A percentile compares a stretch with the other conserved stretches of the same genome.
Conservation (phyloP, 2,113 vertebrate genomes). For the Poecile atricapillus region DNA sequence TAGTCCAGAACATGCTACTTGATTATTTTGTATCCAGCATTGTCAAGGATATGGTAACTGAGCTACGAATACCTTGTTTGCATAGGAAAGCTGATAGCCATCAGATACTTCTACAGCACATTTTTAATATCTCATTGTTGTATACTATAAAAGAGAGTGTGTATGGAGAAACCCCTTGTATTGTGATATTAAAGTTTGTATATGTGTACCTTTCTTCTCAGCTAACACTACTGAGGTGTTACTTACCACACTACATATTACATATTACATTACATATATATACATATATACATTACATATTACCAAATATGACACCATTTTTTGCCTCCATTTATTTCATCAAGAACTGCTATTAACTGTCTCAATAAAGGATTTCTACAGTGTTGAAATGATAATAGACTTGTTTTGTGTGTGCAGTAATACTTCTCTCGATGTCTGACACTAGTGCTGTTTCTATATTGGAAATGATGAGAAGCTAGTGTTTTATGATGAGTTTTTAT, state of each 20-base stretch:
- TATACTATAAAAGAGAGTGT: not conserved
- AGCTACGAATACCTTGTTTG: not conserved
- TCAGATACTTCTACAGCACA: not conserved
- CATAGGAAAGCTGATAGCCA: not conserved
- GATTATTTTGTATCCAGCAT: not conserved
- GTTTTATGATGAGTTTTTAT: not conserved
- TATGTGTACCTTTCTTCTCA: not conserved
- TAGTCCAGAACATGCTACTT: not conserved
- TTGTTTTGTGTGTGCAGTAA: not conserved
- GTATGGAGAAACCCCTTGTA: not conserved
- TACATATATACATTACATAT: too few species aligned
- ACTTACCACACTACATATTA: too few species aligned
- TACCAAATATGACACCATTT: too few species aligned
- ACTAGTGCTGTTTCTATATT: not conserved
- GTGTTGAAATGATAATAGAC: not conserved
- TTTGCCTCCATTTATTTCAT: not conserved
- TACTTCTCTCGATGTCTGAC: not conserved
- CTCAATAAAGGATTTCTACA: not conserved
- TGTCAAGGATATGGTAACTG: not conserved
- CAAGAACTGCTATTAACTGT: not conserved
- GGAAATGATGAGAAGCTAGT: not conserved
- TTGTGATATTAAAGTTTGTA: not conserved
- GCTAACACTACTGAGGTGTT: not conserved
- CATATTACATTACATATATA: too few species aligned
- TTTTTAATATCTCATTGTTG: not conserved